Evolutionary conservation across 2,888 invertebrate species (phyloP), one percentile per base, ranked within the genome.

Genomic region (Melieria crassipennis): DNA sequence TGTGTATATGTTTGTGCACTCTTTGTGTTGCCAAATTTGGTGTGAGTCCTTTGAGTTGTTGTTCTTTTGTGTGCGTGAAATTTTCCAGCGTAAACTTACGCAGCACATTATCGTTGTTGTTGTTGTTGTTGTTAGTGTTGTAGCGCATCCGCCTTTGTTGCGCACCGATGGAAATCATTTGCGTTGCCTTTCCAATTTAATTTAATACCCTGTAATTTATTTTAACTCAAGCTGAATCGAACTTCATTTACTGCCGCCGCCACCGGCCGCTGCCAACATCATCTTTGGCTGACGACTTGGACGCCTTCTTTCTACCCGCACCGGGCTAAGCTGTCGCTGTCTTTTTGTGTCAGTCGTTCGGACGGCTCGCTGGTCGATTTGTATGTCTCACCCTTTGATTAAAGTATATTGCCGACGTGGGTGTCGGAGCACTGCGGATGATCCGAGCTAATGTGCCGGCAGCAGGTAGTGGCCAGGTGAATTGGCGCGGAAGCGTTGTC

Each of bases 151-250:
- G 48, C 48, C n/a, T n/a, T n/a, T n/a, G n/a, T n/a, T n/a, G n/a
- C n/a, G n/a, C n/a, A n/a, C n/a, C 60, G 42, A 42, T 43, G 55
- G 52, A 56, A 75, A 68, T 73, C 68, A 73, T 73, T 73, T 71
- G 70, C 73, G 64, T 71, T 71, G 70, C 57, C 71, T 75, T 69
- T 71, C 70, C 67, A 77, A 77, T 80, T 83, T 80, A 79, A 78
- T 75, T 75, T 80, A 81, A 83, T 83, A 79, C 79, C 75, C 75
- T 79, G 80, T 80, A 82, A 83, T 83, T 83, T 83, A 82, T 82
- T 81, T 80, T 79, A 81, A 82, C 77, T 80, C 75, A 78, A 48
- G 58, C 79, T 77, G 77, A 77, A 78, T 79, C 79, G 77, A 79
- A 78, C 73, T 75, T 72, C 74, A 73, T 30, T 61, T 13, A 62